Evolutionary conservation across 1,140 invertebrate genomes (phyloP).

Genomic region (Musca vetustissima): DNA sequence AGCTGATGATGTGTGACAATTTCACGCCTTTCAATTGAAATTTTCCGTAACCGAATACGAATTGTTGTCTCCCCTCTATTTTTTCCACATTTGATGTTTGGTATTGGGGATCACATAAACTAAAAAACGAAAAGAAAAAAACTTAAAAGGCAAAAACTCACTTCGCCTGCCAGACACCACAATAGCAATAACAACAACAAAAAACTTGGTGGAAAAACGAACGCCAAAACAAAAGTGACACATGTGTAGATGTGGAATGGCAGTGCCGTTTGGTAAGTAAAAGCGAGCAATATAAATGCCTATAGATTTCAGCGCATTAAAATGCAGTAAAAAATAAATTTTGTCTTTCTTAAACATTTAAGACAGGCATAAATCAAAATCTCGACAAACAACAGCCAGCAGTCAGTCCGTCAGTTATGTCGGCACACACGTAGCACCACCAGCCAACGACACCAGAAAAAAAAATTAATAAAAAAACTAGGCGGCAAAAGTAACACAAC

Average conservation of each 20-base stretch:
- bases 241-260: no score
- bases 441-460: no score
- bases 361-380: conserved; percentile 17
- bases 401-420: background rate
- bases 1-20: conserved; percentile 19
- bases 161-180: background rate
- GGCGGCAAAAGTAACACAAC: no score
- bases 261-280: no score
- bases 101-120: no score
- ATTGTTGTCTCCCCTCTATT: background rate
- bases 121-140: no score
- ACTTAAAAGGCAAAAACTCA: background rate
- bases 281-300: no score
- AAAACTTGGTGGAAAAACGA: background rate
- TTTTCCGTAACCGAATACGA: background rate
- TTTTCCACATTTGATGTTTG: background rate
- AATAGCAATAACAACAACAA: no score
- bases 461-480: no score
- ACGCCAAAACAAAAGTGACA: no score
- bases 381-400: background rate
- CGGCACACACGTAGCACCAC: no score
- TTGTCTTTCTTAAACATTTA: conserved; percentile 12
- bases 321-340: conserved; percentile 13
- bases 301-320: conserved; percentile 14
- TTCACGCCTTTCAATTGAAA: conserved; percentile 13